Evolutionary conservation across 2,888 invertebrate genomes (phyloP).

Genomic region (Orchesellides sinensis): DNA sequence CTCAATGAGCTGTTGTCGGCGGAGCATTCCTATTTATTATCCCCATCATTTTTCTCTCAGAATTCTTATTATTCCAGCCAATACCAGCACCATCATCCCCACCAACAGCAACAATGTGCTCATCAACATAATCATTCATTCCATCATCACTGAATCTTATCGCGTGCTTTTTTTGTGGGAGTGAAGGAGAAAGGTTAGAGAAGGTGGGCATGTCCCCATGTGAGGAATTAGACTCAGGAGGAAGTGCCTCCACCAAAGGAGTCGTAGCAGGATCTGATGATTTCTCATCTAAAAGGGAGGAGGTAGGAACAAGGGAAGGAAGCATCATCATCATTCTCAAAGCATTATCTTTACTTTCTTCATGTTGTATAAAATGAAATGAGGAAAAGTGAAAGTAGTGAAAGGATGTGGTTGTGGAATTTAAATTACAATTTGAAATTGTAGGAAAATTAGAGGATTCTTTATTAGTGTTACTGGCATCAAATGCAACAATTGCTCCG

Average conservation of each 20-base stretch:
- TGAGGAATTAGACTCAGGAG: conserved; percentile 2
- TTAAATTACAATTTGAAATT: no score
- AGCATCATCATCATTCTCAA: conserved; percentile 32
- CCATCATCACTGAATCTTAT: no score
- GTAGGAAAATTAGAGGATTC: conserved; percentile 2
- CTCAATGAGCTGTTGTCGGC: conserved; percentile 38
- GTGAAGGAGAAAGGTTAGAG: background rate
- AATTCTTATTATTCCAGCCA: background rate
- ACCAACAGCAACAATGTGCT: background rate
- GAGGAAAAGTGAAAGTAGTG: conserved; percentile 29
- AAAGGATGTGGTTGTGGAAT: background rate
- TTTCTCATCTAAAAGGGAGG: conserved; percentile 22
- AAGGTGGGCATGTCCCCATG: background rate
- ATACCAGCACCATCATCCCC: background rate
- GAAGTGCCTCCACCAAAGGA: background rate
- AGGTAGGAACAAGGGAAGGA: conserved; percentile 32
- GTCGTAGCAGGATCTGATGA: background rate
- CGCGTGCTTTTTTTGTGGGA: background rate
- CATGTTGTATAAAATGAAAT: background rate
- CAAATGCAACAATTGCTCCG: background rate
- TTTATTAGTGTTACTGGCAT: background rate
- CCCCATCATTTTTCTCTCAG: conserved; percentile 3
- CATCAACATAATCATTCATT: background rate
- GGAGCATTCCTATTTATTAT: conserved; percentile 37
- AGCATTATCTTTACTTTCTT: background rate